Evolutionary conservation across 2,797 vertebrate genomes (phyloP).

Genomic region (Nasua narica): DNA sequence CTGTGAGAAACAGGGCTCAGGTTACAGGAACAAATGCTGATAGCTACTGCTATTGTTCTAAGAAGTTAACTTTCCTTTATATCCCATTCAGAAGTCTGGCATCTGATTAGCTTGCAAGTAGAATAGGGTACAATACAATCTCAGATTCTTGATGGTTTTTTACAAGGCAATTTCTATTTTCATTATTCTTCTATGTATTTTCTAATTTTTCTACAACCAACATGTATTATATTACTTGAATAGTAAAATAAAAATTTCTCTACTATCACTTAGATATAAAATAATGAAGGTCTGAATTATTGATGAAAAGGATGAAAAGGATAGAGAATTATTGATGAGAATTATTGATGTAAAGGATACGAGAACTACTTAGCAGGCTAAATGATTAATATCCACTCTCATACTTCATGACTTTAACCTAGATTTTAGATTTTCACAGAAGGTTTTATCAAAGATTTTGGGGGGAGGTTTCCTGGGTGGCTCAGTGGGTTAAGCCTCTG

Average conservation of each 20-base stretch:
- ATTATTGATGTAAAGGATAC: background rate
- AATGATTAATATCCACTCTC: background rate
- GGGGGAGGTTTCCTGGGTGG: no score
- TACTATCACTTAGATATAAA: background rate
- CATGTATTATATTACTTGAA: background rate
- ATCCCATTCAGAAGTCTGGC: background rate
- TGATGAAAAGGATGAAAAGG: background rate
- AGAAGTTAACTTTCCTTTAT: background rate
- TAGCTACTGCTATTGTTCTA: background rate
- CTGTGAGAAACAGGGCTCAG: background rate
- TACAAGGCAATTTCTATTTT: background rate
- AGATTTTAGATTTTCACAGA: background rate
- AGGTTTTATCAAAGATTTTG: background rate
- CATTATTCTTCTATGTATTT: background rate
- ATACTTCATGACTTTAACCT: background rate
- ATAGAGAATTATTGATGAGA: no score
- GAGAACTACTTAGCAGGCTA: background rate
- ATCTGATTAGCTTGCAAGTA: background rate
- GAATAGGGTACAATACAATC: background rate
- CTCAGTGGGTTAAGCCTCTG: no score
- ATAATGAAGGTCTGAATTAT: background rate
- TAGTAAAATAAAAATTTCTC: background rate
- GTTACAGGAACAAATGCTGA: background rate
- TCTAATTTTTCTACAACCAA: background rate
- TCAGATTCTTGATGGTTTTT: background rate